Conservation (phyloP, 2,888 invertebrate genomes). For the Eupithecia dodoneata region DNA sequence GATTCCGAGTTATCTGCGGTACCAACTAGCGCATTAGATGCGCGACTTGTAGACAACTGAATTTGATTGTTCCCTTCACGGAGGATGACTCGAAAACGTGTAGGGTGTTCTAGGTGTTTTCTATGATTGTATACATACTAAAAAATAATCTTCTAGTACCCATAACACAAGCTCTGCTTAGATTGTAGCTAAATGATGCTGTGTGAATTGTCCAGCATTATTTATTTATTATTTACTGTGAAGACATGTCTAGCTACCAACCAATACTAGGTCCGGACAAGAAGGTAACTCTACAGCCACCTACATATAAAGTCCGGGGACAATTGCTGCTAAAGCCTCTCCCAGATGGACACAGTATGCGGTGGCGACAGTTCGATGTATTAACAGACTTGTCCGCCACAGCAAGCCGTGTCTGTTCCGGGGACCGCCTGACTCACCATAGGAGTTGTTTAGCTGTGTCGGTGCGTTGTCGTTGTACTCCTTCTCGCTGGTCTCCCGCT, state of each 20-base stretch:
- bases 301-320: no score
- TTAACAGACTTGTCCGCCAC: neutral
- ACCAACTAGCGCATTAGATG: neutral
- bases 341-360: neutral
- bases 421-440: neutral
- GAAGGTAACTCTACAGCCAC: no score
- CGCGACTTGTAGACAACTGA: neutral
- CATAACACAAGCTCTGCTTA: no score
- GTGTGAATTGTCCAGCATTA: no score
- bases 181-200: no score
- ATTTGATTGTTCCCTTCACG: neutral
- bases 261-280: no score
- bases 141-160: no score
- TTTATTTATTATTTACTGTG: no score
- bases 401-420: neutral
- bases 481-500: constrained; percentile 58
- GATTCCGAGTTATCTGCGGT: neutral
- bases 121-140: no score
- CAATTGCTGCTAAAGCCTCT: neutral
- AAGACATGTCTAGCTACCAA: no score
- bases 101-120: no score
- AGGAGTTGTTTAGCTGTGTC: neutral
- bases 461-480: constrained; percentile 38
- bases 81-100: neutral
- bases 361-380: no score